phyloP scores from a whole-genome alignment of 2,113 vertebrate genomes.

The Mesitornis unicolor region DNA sequence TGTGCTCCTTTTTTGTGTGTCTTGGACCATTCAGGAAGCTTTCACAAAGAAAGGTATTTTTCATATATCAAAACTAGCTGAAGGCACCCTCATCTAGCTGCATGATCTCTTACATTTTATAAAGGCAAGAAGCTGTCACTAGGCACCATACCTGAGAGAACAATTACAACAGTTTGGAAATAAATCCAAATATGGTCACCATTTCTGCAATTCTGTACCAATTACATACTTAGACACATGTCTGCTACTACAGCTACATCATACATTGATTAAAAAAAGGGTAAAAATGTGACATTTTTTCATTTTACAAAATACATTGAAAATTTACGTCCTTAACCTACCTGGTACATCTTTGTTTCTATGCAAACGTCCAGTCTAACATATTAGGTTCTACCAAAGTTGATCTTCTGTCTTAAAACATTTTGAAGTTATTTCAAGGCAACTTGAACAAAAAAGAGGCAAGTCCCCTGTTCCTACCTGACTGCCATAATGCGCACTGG shows the following conservation, averaged over 20 bases:
- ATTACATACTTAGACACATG: neutral
- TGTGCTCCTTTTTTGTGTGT: neutral
- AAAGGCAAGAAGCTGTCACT: neutral
- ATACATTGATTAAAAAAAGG: neutral
- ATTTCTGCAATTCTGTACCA: neutral
- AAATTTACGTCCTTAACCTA: neutral
- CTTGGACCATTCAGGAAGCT: neutral
- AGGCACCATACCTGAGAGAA: neutral
- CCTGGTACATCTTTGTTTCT: neutral
- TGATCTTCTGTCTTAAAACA: fast-evolving
- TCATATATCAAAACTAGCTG: neutral
- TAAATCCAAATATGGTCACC: neutral
- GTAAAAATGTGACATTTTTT: neutral
- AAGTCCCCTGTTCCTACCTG: conserved; percentile 73
- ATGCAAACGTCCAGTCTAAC: neutral
- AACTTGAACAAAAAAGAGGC: neutral
- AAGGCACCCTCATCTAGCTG: neutral
- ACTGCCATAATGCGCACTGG: conserved; percentile 93
- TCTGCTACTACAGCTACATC: neutral
- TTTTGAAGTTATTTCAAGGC: neutral
- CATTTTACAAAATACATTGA: neutral
- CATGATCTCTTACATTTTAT: neutral
- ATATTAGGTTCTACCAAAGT: fast-evolving
- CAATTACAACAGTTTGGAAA: neutral
- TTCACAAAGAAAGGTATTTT: neutral